phyloP scores from a whole-genome alignment of 2,113 vertebrate species.

The Sarotherodon lohbergeri region DNA sequence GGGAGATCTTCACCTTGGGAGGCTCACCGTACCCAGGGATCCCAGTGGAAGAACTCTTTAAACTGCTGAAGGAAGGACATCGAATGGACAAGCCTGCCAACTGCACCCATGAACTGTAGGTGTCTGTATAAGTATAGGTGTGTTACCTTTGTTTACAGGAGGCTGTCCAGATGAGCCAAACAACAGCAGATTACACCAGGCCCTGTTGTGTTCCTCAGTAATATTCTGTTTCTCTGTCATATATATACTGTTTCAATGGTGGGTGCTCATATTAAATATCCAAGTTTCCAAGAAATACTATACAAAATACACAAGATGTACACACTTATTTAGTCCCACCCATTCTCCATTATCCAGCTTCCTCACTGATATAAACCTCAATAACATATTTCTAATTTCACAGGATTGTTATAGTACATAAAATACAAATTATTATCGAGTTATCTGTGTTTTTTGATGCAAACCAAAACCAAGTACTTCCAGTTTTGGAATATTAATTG shows the following conservation, averaged over 20 bases:
- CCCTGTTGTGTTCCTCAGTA: neutral
- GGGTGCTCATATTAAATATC: neutral
- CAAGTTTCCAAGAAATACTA: neutral
- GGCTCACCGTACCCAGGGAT: conserved; percentile 95
- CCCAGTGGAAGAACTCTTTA: conserved; percentile 97
- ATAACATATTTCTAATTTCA: neutral
- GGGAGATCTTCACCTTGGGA: conserved; percentile 98
- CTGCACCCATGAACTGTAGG: conserved; percentile 96
- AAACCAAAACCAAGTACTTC: neutral
- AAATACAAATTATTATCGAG: neutral
- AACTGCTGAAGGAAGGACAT: conserved; percentile 96
- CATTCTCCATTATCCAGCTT: neutral
- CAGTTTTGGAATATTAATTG: neutral
- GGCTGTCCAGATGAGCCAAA: neutral
- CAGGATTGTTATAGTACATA: neutral
- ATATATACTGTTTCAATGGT: neutral
- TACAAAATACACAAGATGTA: neutral
- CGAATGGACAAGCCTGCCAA: conserved; percentile 98
- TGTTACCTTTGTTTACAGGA: neutral
- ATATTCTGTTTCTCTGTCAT: neutral
- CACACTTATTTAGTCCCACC: neutral
- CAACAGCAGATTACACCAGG: neutral
- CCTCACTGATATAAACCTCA: neutral
- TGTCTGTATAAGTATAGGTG: neutral
- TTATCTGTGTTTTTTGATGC: neutral